A percentile compares a stretch with the other conserved stretches of the same genome.
Evolutionary conservation across 2,888 invertebrate genomes (phyloP).

Genomic region (Nemurella pictetii): DNA sequence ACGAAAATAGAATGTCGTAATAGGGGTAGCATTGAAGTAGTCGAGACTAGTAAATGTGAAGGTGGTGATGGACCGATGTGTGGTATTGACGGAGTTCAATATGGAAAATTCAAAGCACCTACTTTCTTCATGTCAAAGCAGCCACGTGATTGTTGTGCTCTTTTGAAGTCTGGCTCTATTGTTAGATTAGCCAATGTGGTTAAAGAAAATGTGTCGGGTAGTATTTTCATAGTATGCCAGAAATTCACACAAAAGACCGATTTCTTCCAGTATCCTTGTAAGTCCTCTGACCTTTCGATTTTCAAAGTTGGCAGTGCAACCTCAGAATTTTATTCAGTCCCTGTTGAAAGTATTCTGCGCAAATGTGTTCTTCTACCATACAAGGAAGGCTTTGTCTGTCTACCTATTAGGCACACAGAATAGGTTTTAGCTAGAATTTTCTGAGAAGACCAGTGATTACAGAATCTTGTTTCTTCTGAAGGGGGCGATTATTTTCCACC

Average conservation of each 20-base stretch:
- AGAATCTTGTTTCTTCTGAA: no score
- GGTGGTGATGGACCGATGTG: neutral
- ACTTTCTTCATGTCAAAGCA: neutral
- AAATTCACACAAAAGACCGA: neutral
- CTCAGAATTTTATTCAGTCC: neutral
- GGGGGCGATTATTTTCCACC: no score
- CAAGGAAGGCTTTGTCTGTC: neutral
- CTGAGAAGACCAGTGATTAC: no score
- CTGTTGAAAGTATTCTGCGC: neutral
- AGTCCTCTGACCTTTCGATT: conserved; percentile 3
- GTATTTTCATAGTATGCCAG: neutral
- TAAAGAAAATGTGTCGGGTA: neutral
- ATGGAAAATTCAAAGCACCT: neutral
- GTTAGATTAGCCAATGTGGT: neutral
- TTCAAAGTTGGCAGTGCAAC: neutral
- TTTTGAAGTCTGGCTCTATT: neutral
- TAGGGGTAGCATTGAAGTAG: neutral
- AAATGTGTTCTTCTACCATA: neutral
- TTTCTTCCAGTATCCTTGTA: neutral
- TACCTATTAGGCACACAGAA: neutral
- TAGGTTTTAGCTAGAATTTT: neutral
- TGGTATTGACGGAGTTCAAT: neutral
- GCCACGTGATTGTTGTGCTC: neutral
- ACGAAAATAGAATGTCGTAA: neutral
- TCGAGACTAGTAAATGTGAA: neutral